Conservation (phyloP, 2,113 vertebrate species). For the Ceratotherium simum region DNA sequence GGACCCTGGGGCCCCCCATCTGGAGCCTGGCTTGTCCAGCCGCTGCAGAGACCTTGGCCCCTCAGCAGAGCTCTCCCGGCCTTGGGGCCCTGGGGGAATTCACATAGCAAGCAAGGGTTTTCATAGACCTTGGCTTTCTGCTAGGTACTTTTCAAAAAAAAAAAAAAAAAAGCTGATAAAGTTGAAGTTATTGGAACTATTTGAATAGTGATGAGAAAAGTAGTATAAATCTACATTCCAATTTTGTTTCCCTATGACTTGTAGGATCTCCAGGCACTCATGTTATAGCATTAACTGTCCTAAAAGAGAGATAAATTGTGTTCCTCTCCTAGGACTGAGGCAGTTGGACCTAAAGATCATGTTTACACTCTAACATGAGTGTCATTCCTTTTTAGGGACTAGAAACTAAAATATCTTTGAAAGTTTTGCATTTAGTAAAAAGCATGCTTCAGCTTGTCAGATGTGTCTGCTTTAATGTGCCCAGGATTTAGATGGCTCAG, state of each 20-base stretch:
- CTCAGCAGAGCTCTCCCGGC: neutral
- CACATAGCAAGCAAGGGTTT: fast-evolving
- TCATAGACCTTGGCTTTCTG: neutral
- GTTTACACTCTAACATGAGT: neutral
- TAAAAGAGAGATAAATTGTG: neutral
- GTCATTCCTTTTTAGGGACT: neutral
- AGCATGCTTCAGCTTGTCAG: neutral
- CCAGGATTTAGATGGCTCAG: fast-evolving
- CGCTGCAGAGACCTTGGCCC: fast-evolving
- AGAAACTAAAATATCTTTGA: neutral
- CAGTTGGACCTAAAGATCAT: neutral
- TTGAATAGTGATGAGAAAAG: neutral
- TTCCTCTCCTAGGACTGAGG: neutral
- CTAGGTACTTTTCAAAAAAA: neutral
- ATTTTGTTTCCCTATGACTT: neutral
- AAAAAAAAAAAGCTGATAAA: too few relatives aligned
- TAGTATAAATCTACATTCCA: neutral
- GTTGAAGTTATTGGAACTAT: neutral
- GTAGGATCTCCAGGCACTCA: neutral
- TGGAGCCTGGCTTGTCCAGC: neutral
- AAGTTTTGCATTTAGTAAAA: neutral
- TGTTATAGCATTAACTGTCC: neutral
- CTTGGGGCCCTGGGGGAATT: neutral
- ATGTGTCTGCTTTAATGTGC: fast-evolving
- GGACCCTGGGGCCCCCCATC: neutral